Evolutionary conservation across 1,140 invertebrate genomes (phyloP).

Genomic region (Littorina saxatilis): DNA sequence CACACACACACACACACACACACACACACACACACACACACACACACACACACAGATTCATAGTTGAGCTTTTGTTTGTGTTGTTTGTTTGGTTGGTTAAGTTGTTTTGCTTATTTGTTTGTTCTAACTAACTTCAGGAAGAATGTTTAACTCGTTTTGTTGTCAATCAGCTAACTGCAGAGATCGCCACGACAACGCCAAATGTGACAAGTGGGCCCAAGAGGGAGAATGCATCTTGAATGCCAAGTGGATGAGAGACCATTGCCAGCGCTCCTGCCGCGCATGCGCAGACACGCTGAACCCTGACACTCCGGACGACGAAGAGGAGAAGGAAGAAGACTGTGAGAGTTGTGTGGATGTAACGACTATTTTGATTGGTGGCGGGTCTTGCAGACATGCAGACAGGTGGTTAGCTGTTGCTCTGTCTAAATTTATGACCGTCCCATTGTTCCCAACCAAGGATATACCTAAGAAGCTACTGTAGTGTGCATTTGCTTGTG

Average conservation of each 20-base stretch:
- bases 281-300: constrained; percentile 44
- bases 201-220: constrained; percentile 55
- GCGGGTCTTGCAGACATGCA: no score
- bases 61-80: no score
- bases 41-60: no score
- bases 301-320: constrained; percentile 31
- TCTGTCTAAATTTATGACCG: no score
- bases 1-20: no score
- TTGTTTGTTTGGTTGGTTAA: no score
- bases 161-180: constrained; percentile 50
- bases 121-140: no score
- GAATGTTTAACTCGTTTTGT: no score
- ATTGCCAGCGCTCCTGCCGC: constrained; percentile 61
- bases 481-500: not conserved
- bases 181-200: constrained; percentile 43
- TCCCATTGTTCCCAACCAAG: no score
- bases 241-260: constrained; percentile 58
- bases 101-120: no score
- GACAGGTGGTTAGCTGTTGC: no score
- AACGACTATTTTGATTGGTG: not conserved
- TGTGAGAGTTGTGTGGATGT: constrained; percentile 1
- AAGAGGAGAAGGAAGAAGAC: constrained; percentile 38
- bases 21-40: no score
- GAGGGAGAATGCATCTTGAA: constrained; percentile 61
- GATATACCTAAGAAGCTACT: not conserved